phyloP scores from a whole-genome alignment of 2,113 vertebrate genomes.

The Misgurnus anguillicaudatus region DNA sequence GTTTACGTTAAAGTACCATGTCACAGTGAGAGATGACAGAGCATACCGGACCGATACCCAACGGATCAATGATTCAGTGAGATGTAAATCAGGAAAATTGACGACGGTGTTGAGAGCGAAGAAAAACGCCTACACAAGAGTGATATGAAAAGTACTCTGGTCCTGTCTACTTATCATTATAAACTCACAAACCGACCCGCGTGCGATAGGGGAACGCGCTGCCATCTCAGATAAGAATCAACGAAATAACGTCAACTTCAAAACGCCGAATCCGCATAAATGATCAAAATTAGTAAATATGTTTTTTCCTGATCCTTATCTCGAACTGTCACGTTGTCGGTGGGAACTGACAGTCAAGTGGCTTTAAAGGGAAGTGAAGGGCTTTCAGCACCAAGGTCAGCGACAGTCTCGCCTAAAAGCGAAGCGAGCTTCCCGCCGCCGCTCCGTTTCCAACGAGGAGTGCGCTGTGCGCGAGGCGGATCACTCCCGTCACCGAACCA shows the following conservation, averaged over 20 bases:
- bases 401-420: constrained; percentile 63
- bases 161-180: constrained; percentile 68
- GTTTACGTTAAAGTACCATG: constrained; percentile 70
- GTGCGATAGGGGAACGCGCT: constrained; percentile 66
- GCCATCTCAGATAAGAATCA: constrained; percentile 73
- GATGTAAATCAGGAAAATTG: constrained; percentile 39
- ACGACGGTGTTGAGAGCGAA: constrained; percentile 41
- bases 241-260: constrained; percentile 26
- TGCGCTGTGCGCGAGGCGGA: constrained; percentile 43
- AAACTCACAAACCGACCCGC: constrained; percentile 71
- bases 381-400: constrained; percentile 88
- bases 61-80: constrained; percentile 55
- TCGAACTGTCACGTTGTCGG: background rate
- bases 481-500: constrained; percentile 18
- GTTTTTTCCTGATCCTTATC: background rate
- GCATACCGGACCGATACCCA: constrained; percentile 75
- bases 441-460: constrained; percentile 24
- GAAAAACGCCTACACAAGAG: constrained; percentile 56
- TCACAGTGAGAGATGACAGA: constrained; percentile 72
- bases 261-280: constrained; percentile 29
- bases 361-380: constrained; percentile 58
- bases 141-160: constrained; percentile 70
- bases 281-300: background rate
- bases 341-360: constrained; percentile 57
- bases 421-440: constrained; percentile 50